phyloP scores from a whole-genome alignment of 2,797 vertebrate genomes.

The Hydrocynus forskahlii region DNA sequence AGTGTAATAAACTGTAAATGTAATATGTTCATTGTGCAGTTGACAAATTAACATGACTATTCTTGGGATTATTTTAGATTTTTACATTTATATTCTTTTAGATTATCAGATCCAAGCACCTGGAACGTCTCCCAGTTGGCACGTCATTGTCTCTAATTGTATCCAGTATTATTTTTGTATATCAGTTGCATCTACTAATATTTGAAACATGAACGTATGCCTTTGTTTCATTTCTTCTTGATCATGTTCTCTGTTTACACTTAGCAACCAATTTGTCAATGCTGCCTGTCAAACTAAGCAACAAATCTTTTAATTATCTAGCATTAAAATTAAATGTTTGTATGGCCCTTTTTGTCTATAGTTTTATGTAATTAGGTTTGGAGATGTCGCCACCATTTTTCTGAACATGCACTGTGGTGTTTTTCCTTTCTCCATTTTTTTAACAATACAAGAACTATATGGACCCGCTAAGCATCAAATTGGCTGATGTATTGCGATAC shows the following conservation, averaged over 20 bases:
- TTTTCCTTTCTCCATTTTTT: constrained; percentile 29
- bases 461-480: constrained; percentile 56
- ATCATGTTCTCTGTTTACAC: neutral
- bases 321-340: neutral
- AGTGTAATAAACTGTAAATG: too few species aligned
- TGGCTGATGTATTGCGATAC: constrained; percentile 58
- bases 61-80: neutral
- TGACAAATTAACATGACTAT: constrained; percentile 6
- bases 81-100: neutral
- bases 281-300: neutral
- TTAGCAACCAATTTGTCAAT: neutral
- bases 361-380: neutral
- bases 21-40: neutral
- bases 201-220: neutral
- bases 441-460: constrained; percentile 10
- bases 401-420: constrained; percentile 25
- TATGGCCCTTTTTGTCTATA: neutral
- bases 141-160: neutral
- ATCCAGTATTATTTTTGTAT: neutral
- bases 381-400: neutral
- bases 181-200: neutral
- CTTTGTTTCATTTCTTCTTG: neutral
- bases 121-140: neutral
- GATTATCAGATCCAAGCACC: neutral
- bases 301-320: neutral